Evolutionary conservation across 1,140 invertebrate species (phyloP).

Genomic region (Rhopalosiphum padi): DNA sequence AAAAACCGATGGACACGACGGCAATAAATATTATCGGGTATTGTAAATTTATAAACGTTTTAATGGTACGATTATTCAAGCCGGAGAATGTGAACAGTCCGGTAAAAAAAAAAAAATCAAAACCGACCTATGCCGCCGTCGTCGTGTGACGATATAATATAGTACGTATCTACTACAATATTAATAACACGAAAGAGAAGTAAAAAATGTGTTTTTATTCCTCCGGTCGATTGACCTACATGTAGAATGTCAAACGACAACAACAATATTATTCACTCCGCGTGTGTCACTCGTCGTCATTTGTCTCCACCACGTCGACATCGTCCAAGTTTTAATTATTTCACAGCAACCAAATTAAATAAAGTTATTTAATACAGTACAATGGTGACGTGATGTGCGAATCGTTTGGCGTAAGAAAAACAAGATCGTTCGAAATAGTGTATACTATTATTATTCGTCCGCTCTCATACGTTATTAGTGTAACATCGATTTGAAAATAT

Average conservation of each 20-base stretch:
- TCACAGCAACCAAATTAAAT: not conserved
- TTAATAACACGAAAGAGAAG: not conserved
- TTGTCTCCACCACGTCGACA: not conserved
- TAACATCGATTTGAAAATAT: not conserved
- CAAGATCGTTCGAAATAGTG: not conserved
- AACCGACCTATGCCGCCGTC: not conserved
- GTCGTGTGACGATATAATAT: conserved; percentile 17
- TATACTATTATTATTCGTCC: not conserved
- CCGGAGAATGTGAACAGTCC: not conserved
- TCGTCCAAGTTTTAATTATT: not conserved
- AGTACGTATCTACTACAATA: not conserved
- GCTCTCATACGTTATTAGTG: not conserved
- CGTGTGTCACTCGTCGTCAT: not conserved
- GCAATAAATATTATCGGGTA: not conserved
- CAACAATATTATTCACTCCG: not conserved
- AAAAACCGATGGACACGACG: not conserved
- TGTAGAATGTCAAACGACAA: not conserved
- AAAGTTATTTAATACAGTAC: not conserved
- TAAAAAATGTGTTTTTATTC: conserved; percentile 13
- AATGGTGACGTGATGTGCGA: not conserved
- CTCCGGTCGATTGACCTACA: conserved; percentile 5
- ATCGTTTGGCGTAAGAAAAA: not conserved
- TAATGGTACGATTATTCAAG: not conserved
- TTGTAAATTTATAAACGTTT: conserved; percentile 7
- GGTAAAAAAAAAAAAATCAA: not conserved